These are phyloP conservation scores for Cinara cedri DNA, from an alignment of 2,888 invertebrate species.

Conservation along the genomic window DNA sequence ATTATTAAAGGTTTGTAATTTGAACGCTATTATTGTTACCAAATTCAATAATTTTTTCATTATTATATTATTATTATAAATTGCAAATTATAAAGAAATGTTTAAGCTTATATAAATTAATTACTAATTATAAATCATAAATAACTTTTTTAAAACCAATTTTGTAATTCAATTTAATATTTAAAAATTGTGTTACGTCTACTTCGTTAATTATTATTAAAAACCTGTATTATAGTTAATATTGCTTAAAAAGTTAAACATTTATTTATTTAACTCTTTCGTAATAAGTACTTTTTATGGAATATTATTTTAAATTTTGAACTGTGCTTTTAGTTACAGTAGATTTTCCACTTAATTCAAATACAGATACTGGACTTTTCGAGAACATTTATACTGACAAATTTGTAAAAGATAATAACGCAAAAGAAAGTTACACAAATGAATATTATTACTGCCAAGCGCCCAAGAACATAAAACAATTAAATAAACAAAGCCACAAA, in stretches of 20 bases:
- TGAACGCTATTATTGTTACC: background rate
- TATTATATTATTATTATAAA: too few species aligned
- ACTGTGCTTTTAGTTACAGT: constrained; percentile 72
- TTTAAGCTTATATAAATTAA: background rate
- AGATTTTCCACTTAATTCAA: constrained; percentile 74
- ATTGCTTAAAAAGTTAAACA: background rate
- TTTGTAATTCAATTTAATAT: too few species aligned
- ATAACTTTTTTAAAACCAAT: too few species aligned
- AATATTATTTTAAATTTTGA: constrained; percentile 7
- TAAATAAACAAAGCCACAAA: constrained; percentile 22
- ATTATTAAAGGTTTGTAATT: constrained; percentile 76
- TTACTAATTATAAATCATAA: background rate
- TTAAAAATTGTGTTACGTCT: background rate
- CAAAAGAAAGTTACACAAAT: constrained; percentile 17
- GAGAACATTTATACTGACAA: constrained; percentile 66
- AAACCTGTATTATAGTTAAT: background rate
- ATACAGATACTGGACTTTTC: constrained; percentile 80
- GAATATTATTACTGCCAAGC: constrained; percentile 24
- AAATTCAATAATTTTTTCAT: background rate
- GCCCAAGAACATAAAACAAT: constrained; percentile 27
- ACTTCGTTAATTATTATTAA: constrained; percentile 1
- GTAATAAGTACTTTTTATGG: background rate
- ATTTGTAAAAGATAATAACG: constrained; percentile 2
- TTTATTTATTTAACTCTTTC: constrained; percentile 11
- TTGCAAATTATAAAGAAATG: too few species aligned